Evolutionary conservation across 1,140 invertebrate genomes (phyloP).

Genomic region (Paraescarpia echinospica): DNA sequence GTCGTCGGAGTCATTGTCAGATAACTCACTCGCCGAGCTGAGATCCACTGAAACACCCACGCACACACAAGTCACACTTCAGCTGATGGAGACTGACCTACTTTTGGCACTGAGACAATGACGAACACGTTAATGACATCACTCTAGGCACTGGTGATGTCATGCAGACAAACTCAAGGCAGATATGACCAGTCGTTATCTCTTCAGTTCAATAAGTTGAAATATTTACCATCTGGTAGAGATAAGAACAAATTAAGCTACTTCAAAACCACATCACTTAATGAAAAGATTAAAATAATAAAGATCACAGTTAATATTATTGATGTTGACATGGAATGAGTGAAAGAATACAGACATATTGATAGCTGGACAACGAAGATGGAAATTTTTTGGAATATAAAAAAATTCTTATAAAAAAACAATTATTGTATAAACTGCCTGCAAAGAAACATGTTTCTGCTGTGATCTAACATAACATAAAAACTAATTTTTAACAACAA

Average conservation of each 20-base stretch:
- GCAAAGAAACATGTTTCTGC: not conserved
- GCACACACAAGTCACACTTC: no score
- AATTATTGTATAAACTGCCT: not conserved
- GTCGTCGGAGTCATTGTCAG: conserved; percentile 82
- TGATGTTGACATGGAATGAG: not conserved
- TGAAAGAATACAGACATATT: not conserved
- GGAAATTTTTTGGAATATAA: not conserved
- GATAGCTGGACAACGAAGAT: not conserved
- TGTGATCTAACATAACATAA: not conserved
- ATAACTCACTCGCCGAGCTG: conserved; percentile 89
- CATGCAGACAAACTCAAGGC: not conserved
- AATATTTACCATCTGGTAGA: not conserved
- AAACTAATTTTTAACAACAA: no score
- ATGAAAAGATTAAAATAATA: not conserved
- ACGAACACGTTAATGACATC: not conserved
- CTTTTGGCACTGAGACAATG: not conserved
- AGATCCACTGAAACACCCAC: conserved; percentile 60
- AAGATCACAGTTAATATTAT: not conserved
- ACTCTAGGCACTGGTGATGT: not conserved
- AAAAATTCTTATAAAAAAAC: not conserved
- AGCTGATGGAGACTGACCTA: not conserved
- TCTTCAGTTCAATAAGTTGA: not conserved
- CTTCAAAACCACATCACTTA: not conserved
- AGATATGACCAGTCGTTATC: not conserved
- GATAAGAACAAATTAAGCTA: not conserved